These are phyloP conservation scores for Drosophila pachea DNA, from an alignment of 1,140 invertebrate species.

Conservation along the genomic window DNA sequence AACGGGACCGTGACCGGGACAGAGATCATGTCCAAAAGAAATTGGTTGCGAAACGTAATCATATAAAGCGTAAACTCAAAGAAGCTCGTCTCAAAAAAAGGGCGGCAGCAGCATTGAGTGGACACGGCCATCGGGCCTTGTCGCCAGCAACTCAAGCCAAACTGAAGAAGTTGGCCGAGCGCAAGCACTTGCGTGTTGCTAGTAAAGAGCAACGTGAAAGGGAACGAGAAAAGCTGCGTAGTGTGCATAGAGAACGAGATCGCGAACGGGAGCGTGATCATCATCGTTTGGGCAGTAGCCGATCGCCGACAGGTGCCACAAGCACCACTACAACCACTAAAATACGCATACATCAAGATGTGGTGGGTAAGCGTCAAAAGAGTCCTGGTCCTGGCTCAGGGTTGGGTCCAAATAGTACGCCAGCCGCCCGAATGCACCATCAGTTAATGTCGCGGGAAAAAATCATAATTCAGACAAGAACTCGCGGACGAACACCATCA, in stretches of 20 bases:
- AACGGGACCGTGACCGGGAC: slow-evolving; percentile 63
- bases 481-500: slow-evolving; percentile 68
- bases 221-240: slow-evolving; percentile 70
- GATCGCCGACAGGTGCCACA: slow-evolving; percentile 54
- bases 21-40: slow-evolving; percentile 72
- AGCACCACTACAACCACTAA: slow-evolving; percentile 72
- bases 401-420: slow-evolving; percentile 26
- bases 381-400: slow-evolving; percentile 48
- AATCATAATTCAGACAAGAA: slow-evolving; percentile 73
- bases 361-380: slow-evolving; percentile 68
- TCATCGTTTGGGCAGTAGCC: slow-evolving; percentile 64
- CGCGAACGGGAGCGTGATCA: slow-evolving; percentile 71
- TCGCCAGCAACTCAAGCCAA: slow-evolving; percentile 71
- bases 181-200: slow-evolving; percentile 65
- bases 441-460: slow-evolving; percentile 73
- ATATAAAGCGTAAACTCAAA: slow-evolving; percentile 73
- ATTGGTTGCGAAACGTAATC: slow-evolving; percentile 73
- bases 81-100: slow-evolving; percentile 74
- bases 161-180: slow-evolving; percentile 69
- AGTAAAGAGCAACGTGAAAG: slow-evolving; percentile 74
- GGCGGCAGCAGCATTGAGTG: slow-evolving; percentile 65
- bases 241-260: slow-evolving; percentile 42
- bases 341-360: slow-evolving; percentile 75
- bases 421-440: slow-evolving; percentile 70
- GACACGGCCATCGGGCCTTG: slow-evolving; percentile 62